phyloP scores from a whole-genome alignment of 2,888 invertebrate genomes.

The Epistrophella euchroma region DNA sequence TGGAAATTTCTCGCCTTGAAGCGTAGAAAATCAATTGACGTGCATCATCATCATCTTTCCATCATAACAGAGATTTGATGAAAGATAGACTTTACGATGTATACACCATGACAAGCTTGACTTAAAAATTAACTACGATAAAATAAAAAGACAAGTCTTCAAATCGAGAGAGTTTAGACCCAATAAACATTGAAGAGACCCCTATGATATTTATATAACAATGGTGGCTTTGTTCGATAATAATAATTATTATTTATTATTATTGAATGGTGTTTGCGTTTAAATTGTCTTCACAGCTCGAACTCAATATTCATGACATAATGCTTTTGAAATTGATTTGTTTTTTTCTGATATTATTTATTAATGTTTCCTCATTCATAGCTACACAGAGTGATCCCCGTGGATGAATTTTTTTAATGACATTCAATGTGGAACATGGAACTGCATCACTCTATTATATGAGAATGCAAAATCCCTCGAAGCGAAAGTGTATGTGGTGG shows the following conservation, averaged over 20 bases:
- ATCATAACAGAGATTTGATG: conserved; percentile 31
- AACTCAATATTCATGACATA: conserved; percentile 51
- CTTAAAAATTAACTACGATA: conserved; percentile 3
- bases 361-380: conserved; percentile 59
- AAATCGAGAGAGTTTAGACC: neutral
- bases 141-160: conserved; percentile 2
- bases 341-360: conserved; percentile 1
- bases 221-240: conserved; percentile 24
- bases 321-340: conserved; percentile 57
- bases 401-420: conserved; percentile 27
- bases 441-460: neutral
- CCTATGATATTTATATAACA: conserved; percentile 6
- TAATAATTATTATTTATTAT: conserved; percentile 57
- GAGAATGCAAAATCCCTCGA: conserved; percentile 12
- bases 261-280: conserved; percentile 62
- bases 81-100: conserved; percentile 39
- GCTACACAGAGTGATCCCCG: neutral
- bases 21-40: conserved; percentile 73
- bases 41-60: conserved; percentile 58
- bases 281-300: conserved; percentile 56
- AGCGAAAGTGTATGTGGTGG: conserved; percentile 16
- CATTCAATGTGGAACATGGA: conserved; percentile 7
- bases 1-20: conserved; percentile 65
- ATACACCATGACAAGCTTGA: conserved; percentile 44
- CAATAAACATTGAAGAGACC: neutral